Base-by-base conservation (phyloP, 1,140 invertebrate genomes). In the Neuroterus valhalla region DNA sequence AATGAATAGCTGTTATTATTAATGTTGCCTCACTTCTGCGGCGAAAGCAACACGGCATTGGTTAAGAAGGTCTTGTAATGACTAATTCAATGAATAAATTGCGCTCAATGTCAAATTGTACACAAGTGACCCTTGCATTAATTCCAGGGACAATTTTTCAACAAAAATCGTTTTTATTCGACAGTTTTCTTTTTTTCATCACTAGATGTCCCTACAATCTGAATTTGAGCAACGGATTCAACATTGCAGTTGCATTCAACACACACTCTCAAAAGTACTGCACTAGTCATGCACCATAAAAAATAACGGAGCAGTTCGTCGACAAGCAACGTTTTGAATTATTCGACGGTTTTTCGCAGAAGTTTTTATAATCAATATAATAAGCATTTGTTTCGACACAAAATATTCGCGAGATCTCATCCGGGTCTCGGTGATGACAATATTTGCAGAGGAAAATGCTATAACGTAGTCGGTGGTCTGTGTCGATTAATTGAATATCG, bases 1-100 rank as follows among this genome's bases (percentile, higher is more conserved):
- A 45, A 52, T 71, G 70, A 68, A 52, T 70, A 79, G 71, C 74
- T 73, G 44, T 26, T 52, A 52, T 70, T 66, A 17, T 67, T 67
- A 23, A 31, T 70, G 46, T 48, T 38, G 43, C 70, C 46, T 69
- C 52, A 68, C 66, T 69, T n/a, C 38, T 46, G 38, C 31, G 11
- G 68, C 14, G 19, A 31, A 71, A 17, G 31, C 31, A 21, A 38
- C 6, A 38, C 31, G 55, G 31, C 0, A 68, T 71, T 74, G 74
- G 68, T 69, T 75, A 67, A 69, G 78, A 80, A 71, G 48, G 15
- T 79, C 67, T 50, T 2, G 62, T 42, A 17, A 21, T 44, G 52
- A 81, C 48, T 77, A 70, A 70, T 81, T 78, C 72, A 78, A 71
- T 74, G 78, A 77, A 79, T 81, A 74, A 79, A 81, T 81, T 79